Evolutionary conservation across 1,140 invertebrate species (phyloP), one percentile per base, ranked within the genome.

Genomic region (Watersipora subatra): DNA sequence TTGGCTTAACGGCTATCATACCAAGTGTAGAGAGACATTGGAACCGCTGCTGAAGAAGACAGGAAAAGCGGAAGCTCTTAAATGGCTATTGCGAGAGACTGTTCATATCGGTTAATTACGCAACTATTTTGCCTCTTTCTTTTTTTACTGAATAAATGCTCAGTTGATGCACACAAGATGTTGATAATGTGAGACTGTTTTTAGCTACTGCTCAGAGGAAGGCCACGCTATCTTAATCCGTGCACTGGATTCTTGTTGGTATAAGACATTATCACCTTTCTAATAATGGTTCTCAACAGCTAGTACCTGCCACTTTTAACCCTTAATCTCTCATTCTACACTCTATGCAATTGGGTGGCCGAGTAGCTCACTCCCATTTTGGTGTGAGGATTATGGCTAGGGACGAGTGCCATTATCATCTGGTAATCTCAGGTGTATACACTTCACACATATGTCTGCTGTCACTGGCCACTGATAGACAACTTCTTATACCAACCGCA

Each of bases 1-100:
- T 26, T 87, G 87, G 79, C 71, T 94, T 30, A 90, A 94, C 74
- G 77, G 82, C 20, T 94, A 93, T 75, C 91, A 94, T 77, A 75
- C 81, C 2, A 78, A 83, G 67, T 89, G 89, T 63, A 81, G 86
- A 55, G 82, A 87, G 1, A 83, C 86, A 19, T 79, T 93, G 1
- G 88, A 88, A 0, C 84, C 87, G 0, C 80, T 88, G 63, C 79
- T 93, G 26, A 76, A 85, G 67, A 71, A 83, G 61, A 82, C 85
- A 67, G 84, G 84, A 0, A 83, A 87, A 65, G 71, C 73, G 0
- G 84, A 86, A 56, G 90, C 86, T 17, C 83, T 86, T 65, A 75
- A 85, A 7, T 93, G 90, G 90, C 78, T 93, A 19, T 78, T 86
- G 68, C 84, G 82, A 67, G 88, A 92, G 82, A 90, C 89, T 19